Percentiles rank a stretch among this genome's conserved stretches.
Evolutionary conservation across 2,113 vertebrate genomes (phyloP).

Genomic region (Zapornia atra): DNA sequence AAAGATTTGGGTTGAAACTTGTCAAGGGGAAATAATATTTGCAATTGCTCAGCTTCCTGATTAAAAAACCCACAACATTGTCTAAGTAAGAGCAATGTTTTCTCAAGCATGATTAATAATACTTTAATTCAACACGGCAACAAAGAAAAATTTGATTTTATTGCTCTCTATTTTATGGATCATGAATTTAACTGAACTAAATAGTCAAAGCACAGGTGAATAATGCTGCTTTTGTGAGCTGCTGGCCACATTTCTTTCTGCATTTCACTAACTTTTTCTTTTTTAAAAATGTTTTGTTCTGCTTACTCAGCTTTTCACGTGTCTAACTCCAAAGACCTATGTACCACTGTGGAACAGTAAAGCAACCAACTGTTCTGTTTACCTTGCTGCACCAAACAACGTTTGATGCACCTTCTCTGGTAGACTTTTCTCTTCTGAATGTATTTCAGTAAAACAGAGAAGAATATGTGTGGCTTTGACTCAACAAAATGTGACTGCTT

Average conservation of each 20-base stretch:
- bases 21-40: conserved; percentile 17
- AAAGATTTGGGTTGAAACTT: not conserved
- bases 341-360: not conserved
- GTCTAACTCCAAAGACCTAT: not conserved
- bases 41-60: not conserved
- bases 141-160: conserved; percentile 44
- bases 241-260: conserved; percentile 39
- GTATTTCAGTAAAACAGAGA: not conserved
- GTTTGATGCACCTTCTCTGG: not conserved
- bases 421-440: not conserved
- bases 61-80: not conserved
- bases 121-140: conserved; percentile 50
- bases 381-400: not conserved
- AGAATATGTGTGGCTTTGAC: not conserved
- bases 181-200: conserved; percentile 71
- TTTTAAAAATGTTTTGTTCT: not conserved
- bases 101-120: conserved; percentile 47
- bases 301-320: conserved; percentile 42
- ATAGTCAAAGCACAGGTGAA: conserved; percentile 50
- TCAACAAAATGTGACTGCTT: not conserved
- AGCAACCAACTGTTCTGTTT: not conserved
- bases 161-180: conserved; percentile 61
- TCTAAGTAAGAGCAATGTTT: not conserved
- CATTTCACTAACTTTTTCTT: not conserved
- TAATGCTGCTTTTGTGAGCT: conserved; percentile 34